These are phyloP conservation scores for Aurelia sp. DNA, from an alignment of 30 jellyfish, hydroid and myxozoan species.

Conservation along the genomic window DNA sequence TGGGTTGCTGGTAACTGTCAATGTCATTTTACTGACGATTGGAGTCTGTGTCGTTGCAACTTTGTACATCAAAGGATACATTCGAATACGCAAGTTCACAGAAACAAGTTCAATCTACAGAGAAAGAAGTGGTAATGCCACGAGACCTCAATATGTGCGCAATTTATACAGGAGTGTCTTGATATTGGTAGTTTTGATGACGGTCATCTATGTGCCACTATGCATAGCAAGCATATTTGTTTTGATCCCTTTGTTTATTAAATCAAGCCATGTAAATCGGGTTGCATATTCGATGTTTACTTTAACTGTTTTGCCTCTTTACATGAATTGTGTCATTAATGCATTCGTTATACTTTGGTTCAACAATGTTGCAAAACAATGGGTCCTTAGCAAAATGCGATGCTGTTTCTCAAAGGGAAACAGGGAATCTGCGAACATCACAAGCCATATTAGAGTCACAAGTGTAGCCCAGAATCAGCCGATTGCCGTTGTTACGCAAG, in stretches of 20 bases:
- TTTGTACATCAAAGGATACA: constrained; percentile 13
- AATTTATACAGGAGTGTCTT: too few species aligned
- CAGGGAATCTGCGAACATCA: too few species aligned
- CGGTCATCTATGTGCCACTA: background rate
- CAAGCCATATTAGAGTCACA: too few species aligned
- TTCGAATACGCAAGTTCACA: background rate
- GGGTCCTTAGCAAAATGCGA: background rate
- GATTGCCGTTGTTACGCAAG: too few species aligned
- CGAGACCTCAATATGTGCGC: background rate
- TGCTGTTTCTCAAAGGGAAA: too few species aligned
- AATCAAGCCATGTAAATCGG: too few species aligned
- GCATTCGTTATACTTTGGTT: background rate
- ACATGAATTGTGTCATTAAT: background rate
- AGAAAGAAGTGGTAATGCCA: background rate
- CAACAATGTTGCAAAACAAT: background rate
- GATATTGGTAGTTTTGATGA: background rate
- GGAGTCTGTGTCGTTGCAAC: background rate
- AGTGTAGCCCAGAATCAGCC: too few species aligned
- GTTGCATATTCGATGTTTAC: background rate
- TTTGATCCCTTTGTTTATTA: background rate
- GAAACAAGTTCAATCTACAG: constrained; percentile 13
- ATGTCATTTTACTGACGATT: too few species aligned
- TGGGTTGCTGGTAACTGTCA: too few species aligned
- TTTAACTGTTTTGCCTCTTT: background rate
- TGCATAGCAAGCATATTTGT: background rate